These are phyloP conservation scores for Syngnathoides biaculeatus DNA, from an alignment of 2,113 vertebrate species.

Conservation along the genomic window DNA sequence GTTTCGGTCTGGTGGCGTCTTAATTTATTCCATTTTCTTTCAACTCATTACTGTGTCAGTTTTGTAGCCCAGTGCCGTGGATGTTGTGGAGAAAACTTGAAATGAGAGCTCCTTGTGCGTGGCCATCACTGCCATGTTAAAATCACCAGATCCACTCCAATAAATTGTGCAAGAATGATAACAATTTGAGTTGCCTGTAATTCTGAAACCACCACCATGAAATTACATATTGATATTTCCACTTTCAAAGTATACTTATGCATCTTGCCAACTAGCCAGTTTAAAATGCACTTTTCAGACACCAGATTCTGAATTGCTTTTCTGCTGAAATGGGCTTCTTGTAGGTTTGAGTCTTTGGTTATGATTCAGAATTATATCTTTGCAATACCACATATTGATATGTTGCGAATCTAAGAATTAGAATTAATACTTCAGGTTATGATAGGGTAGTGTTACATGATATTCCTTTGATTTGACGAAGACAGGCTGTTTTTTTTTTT, in stretches of 20 bases:
- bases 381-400: no score
- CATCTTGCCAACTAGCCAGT: not conserved
- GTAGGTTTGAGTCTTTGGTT: not conserved
- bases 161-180: not conserved
- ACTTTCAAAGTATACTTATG: not conserved
- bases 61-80: not conserved
- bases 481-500: no score
- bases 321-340: not conserved
- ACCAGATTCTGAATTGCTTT: not conserved
- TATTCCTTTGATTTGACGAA: no score
- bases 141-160: not conserved
- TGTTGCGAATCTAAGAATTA: no score
- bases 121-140: not conserved
- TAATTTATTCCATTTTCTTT: constrained; percentile 5
- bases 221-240: constrained; percentile 9
- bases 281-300: not conserved
- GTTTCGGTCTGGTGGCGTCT: not conserved
- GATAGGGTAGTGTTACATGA: no score
- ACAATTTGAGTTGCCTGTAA: not conserved
- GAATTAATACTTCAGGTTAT: not conserved
- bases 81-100: constrained; percentile 1
- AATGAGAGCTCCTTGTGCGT: constrained; percentile 13
- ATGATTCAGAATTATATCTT: no score
- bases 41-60: constrained; percentile 3
- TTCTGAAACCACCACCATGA: not conserved